Conservation (phyloP, 2,797 vertebrate genomes). For the Spheniscus humboldti region DNA sequence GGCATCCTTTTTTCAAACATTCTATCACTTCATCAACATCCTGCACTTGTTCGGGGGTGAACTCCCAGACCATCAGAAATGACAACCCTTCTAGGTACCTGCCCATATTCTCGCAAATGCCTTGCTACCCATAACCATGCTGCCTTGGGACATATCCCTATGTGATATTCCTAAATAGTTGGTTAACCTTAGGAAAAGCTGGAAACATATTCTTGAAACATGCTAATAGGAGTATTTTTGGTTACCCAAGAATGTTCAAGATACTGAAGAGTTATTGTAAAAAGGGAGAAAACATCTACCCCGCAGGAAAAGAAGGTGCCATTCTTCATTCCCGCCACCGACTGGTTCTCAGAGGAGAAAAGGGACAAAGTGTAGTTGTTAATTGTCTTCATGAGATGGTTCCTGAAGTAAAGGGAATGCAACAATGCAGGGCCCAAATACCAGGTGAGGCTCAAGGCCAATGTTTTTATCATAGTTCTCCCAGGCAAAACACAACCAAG, state of each 20-base stretch:
- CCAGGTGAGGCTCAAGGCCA: neutral
- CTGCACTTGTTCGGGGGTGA: neutral
- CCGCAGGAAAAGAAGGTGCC: neutral
- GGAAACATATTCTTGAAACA: neutral
- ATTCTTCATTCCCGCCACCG: neutral
- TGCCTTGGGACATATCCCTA: rapidly evolving
- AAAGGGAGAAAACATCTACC: neutral
- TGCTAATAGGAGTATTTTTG: neutral
- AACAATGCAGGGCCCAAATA: neutral
- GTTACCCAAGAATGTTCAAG: neutral
- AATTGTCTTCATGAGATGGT: neutral
- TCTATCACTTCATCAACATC: neutral
- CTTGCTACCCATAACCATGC: neutral
- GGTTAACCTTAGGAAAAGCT: neutral
- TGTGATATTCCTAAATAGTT: neutral
- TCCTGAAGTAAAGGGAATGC: neutral
- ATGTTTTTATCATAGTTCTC: neutral
- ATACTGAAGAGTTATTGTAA: neutral
- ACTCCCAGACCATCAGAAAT: neutral
- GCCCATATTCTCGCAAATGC: neutral
- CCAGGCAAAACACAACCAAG: neutral
- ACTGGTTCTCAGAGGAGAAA: neutral
- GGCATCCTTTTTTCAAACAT: neutral
- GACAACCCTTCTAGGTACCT: neutral
- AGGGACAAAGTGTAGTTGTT: neutral